A percentile compares a stretch with the other conserved stretches of the same genome.
These are phyloP conservation scores for Andrena bucephala DNA, from an alignment of 2,888 invertebrate species.

Conservation along the genomic window DNA sequence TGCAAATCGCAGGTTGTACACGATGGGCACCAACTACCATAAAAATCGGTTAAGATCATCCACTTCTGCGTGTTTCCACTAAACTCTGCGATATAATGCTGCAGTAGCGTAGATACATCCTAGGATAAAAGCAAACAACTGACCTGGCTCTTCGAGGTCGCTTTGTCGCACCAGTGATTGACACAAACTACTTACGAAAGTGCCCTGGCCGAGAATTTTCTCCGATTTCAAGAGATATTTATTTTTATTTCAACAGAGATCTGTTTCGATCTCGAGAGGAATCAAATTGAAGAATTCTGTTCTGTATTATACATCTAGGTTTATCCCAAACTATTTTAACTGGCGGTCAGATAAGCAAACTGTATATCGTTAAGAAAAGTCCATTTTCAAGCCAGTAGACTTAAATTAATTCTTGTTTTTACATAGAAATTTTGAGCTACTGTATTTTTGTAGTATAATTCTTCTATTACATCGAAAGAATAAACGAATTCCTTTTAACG, in stretches of 20 bases:
- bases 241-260: too few relatives aligned
- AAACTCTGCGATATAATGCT: neutral
- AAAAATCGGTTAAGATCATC: neutral
- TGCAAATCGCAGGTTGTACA: neutral
- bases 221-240: neutral
- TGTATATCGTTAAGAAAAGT: too few relatives aligned
- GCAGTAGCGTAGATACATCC: neutral
- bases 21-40: neutral
- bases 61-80: neutral
- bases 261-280: neutral
- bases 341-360: too few relatives aligned
- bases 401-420: too few relatives aligned
- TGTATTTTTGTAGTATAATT: too few relatives aligned
- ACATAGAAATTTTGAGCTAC: too few relatives aligned
- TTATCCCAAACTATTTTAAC: too few relatives aligned
- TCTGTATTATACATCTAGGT: too few relatives aligned
- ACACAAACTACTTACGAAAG: conserved; percentile 36
- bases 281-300: neutral
- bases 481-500: too few relatives aligned
- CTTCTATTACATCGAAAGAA: too few relatives aligned
- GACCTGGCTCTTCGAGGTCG: conserved; percentile 29
- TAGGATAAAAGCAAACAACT: neutral
- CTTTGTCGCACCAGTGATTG: conserved; percentile 43
- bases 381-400: too few relatives aligned
- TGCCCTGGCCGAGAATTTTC: neutral